phyloP scores from a whole-genome alignment of 2,888 invertebrate genomes.

The Tetrapedia diversipes region DNA sequence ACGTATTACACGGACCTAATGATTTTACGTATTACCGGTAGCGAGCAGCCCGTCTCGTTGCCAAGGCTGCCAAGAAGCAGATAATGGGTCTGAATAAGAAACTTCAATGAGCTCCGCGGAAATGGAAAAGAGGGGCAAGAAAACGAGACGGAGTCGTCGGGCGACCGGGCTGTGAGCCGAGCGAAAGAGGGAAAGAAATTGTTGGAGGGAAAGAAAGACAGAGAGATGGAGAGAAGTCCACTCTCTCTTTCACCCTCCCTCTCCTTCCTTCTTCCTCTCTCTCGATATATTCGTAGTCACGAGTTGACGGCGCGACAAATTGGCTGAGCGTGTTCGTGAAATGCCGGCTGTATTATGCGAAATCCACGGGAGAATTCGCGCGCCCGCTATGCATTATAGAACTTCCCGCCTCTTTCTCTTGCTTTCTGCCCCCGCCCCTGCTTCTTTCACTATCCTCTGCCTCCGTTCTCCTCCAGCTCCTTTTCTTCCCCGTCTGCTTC shows the following conservation, averaged over 20 bases:
- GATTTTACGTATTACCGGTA: constrained; percentile 8
- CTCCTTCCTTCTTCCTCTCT: constrained; percentile 24
- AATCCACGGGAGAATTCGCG: constrained; percentile 73
- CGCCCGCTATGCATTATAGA: constrained; percentile 65
- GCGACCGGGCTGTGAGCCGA: background rate
- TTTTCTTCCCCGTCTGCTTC: constrained; percentile 27
- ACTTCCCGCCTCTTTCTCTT: constrained; percentile 31
- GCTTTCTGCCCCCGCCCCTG: constrained; percentile 30
- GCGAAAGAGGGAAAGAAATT: background rate
- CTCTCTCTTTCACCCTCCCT: too few relatives aligned
- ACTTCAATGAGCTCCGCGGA: constrained; percentile 25
- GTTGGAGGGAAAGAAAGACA: background rate
- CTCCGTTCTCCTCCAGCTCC: constrained; percentile 17
- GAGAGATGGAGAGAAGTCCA: constrained; percentile 25
- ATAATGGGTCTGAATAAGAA: constrained; percentile 30
- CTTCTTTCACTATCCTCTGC: too few relatives aligned
- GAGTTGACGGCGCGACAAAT: constrained; percentile 75
- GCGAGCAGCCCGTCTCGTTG: background rate
- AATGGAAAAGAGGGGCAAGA: constrained; percentile 30
- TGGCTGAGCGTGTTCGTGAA: constrained; percentile 76
- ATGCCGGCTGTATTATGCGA: constrained; percentile 75
- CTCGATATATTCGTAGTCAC: constrained; percentile 69
- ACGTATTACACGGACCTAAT: constrained; percentile 10
- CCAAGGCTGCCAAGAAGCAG: constrained; percentile 3
- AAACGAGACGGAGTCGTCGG: background rate